Conservation (phyloP, 2,888 invertebrate species). For the Lithophane leautieri region DNA sequence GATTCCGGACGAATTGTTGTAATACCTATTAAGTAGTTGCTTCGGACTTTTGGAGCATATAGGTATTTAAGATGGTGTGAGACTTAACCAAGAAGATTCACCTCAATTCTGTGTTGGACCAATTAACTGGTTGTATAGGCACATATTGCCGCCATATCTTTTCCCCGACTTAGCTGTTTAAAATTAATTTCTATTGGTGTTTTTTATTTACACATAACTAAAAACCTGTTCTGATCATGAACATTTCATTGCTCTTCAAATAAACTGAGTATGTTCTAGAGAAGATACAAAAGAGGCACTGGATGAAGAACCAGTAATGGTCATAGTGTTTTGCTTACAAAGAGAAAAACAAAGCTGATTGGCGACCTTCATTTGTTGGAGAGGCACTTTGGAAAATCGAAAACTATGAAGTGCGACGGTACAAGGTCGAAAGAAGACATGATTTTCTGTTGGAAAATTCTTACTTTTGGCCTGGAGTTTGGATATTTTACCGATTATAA, state of each 20-base stretch:
- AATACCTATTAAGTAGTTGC: neutral
- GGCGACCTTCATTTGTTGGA: slow-evolving; percentile 39
- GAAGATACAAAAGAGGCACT: neutral
- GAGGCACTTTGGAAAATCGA: slow-evolving; percentile 30
- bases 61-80: neutral
- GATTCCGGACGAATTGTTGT: slow-evolving; percentile 25
- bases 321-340: slow-evolving; percentile 36
- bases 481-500: neutral
- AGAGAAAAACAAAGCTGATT: slow-evolving; percentile 14
- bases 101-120: neutral
- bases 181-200: neutral
- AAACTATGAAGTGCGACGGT: slow-evolving; percentile 13
- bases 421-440: slow-evolving; percentile 32
- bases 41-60: neutral
- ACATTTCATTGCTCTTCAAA: neutral
- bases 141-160: neutral
- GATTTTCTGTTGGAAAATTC: neutral
- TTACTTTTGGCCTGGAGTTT: neutral
- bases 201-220: no score
- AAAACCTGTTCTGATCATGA: neutral
- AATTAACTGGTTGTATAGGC: neutral
- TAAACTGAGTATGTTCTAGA: neutral
- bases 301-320: slow-evolving; percentile 27
- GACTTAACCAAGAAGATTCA: neutral
- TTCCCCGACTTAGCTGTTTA: neutral